A percentile compares a stretch with the other conserved stretches of the same genome.
Evolutionary conservation across 2,888 invertebrate genomes (phyloP).

Genomic region (Scaptomyza tumidula): DNA sequence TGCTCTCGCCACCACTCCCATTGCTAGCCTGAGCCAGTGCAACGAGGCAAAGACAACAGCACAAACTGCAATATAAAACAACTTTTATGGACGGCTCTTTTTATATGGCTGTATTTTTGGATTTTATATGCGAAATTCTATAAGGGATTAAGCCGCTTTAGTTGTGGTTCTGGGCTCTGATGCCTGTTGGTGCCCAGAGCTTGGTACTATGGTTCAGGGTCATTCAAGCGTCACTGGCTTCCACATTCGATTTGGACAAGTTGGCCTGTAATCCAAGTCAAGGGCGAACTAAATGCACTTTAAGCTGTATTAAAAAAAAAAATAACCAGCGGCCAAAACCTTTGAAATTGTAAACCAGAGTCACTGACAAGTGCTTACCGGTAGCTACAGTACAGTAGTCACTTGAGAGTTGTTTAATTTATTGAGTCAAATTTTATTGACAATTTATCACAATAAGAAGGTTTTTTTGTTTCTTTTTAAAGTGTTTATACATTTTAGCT

Average conservation of each 20-base stretch:
- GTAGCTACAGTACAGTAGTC: slow-evolving; percentile 2
- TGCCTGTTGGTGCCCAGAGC: neutral
- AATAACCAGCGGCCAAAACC: slow-evolving; percentile 30
- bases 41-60: slow-evolving; percentile 71
- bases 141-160: slow-evolving; percentile 60
- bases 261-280: slow-evolving; percentile 38
- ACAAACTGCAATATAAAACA: slow-evolving; percentile 72
- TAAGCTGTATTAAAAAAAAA: no score
- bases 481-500: neutral
- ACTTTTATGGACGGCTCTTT: slow-evolving; percentile 59
- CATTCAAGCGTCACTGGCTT: slow-evolving; percentile 49
- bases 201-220: slow-evolving; percentile 61
- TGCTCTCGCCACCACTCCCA: slow-evolving; percentile 12
- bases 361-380: slow-evolving; percentile 25
- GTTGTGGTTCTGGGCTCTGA: slow-evolving; percentile 33
- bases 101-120: slow-evolving; percentile 44
- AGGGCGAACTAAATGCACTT: slow-evolving; percentile 25
- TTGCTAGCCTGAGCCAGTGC: slow-evolving; percentile 51
- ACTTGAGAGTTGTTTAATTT: neutral
- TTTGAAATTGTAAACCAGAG: slow-evolving; percentile 64
- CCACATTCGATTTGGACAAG: slow-evolving; percentile 25
- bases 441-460: neutral
- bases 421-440: neutral
- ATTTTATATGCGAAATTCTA: slow-evolving; percentile 67
- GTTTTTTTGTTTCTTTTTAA: neutral